Percentiles rank a stretch among this genome's conserved stretches.
Conservation (phyloP, 2,113 vertebrate species). For the Megaceryle maxima region DNA sequence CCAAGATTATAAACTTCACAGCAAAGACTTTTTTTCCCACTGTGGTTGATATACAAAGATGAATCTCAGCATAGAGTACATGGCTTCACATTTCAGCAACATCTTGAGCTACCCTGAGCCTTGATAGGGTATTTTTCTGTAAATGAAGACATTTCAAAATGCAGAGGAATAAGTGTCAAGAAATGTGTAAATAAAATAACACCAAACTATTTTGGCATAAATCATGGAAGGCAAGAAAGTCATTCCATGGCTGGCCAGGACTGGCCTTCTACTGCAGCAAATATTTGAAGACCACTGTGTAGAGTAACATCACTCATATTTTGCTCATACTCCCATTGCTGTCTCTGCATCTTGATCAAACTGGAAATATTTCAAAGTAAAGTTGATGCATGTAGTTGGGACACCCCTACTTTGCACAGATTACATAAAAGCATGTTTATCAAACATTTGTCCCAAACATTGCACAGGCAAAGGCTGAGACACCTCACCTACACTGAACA, state of each 20-base stretch:
- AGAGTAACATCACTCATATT: not conserved
- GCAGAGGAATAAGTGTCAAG: not conserved
- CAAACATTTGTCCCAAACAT: not conserved
- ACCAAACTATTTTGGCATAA: not conserved
- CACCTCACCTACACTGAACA: not conserved
- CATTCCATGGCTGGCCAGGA: not conserved
- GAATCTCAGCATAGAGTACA: not conserved
- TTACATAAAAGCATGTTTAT: not conserved
- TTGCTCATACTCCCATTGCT: not conserved
- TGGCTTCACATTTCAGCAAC: not conserved
- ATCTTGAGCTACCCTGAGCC: not conserved
- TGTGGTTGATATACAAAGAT: not conserved
- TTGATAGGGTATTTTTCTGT: not conserved
- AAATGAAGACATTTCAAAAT: not conserved
- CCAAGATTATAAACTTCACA: not conserved
- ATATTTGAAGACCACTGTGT: not conserved
- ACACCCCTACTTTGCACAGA: rapidly evolving
- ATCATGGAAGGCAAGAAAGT: not conserved
- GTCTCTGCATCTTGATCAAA: not conserved
- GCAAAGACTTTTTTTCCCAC: not conserved
- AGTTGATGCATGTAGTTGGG: not conserved
- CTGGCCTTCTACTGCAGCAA: not conserved
- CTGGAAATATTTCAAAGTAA: not conserved
- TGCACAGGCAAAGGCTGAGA: not conserved
- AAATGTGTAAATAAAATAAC: not conserved